Percentiles rank a stretch among this genome's conserved stretches.
Evolutionary conservation across 1,140 invertebrate species (phyloP).

Genomic region (Drosophila nebulosa): DNA sequence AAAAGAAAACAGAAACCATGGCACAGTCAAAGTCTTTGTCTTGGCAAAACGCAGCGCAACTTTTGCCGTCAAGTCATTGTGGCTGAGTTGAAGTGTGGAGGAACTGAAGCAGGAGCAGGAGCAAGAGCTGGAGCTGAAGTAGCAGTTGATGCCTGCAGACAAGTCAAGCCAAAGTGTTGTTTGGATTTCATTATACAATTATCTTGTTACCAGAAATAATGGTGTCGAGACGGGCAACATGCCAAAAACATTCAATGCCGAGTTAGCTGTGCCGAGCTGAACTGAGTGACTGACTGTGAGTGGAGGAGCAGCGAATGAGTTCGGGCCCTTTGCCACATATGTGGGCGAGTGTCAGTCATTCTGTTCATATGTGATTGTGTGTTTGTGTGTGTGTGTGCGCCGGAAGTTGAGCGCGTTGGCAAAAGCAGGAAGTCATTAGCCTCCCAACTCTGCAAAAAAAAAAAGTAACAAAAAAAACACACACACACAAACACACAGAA

Average conservation of each 20-base stretch:
- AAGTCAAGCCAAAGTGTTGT: constrained; percentile 67
- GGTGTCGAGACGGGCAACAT: constrained; percentile 76
- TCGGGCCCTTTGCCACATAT: constrained; percentile 32
- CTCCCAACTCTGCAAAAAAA: constrained; percentile 30
- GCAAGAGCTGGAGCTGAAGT: constrained; percentile 23
- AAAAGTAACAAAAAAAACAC: constrained; percentile 12
- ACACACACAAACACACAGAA: not conserved
- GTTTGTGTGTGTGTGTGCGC: constrained; percentile 23
- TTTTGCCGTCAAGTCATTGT: constrained; percentile 75
- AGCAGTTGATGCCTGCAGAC: constrained; percentile 33
- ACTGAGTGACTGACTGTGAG: not conserved
- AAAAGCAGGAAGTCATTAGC: constrained; percentile 76
- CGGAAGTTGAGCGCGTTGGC: constrained; percentile 65
- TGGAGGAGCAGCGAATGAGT: constrained; percentile 22
- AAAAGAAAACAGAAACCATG: constrained; percentile 23
- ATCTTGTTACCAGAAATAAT: constrained; percentile 80
- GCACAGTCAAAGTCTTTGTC: constrained; percentile 57
- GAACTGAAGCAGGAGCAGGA: not conserved
- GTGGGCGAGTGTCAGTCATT: constrained; percentile 43
- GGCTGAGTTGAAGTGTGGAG: constrained; percentile 12
- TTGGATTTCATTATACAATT: constrained; percentile 80
- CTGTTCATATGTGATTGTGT: constrained; percentile 20
- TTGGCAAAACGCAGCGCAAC: constrained; percentile 59
- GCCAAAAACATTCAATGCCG: constrained; percentile 73
- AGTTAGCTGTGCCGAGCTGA: not conserved